These are phyloP conservation scores for Clamator glandarius DNA, from an alignment of 2,797 vertebrate genomes.

Conservation along the genomic window DNA sequence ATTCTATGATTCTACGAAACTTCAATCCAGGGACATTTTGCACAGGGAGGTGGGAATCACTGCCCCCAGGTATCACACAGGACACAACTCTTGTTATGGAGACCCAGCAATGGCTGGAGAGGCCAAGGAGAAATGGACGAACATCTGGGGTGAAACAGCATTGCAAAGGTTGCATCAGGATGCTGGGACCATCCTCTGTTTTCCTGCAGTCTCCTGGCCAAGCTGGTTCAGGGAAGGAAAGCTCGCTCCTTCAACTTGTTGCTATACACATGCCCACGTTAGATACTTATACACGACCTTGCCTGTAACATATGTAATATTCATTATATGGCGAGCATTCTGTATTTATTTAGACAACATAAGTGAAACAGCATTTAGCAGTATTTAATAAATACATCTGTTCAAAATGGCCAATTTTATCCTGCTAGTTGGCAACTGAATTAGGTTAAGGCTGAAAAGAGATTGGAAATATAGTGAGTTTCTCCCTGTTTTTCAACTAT, in stretches of 20 bases:
- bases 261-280: accelerated
- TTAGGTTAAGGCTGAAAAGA: background rate
- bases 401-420: background rate
- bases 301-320: accelerated
- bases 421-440: background rate
- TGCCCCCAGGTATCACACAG: background rate
- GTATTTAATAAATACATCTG: constrained; percentile 9
- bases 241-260: background rate
- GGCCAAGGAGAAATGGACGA: background rate
- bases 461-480: background rate
- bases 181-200: background rate
- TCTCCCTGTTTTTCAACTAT: background rate
- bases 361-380: background rate
- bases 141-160: background rate
- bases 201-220: background rate
- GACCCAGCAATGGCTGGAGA: background rate
- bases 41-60: accelerated
- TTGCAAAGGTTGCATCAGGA: background rate
- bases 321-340: accelerated
- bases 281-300: background rate
- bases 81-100: background rate
- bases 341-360: background rate
- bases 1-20: too few relatives aligned
- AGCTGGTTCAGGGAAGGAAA: background rate
- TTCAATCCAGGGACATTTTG: background rate